Conservation (phyloP, 2,888 invertebrate genomes). For the Epinotia ramella region DNA sequence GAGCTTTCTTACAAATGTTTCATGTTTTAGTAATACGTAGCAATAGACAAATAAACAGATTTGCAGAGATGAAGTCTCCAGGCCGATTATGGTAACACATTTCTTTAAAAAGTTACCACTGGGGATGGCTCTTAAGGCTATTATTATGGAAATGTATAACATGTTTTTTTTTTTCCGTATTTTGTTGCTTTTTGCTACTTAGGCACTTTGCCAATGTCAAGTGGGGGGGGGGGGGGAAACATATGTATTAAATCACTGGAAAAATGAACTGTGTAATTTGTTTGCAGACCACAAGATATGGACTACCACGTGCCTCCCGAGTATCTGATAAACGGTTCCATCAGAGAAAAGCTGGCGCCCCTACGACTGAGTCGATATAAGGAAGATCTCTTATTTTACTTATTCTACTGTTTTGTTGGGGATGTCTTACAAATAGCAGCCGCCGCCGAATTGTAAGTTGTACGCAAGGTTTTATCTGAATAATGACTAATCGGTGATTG, state of each 20-base stretch:
- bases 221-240: too few species aligned
- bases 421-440: conserved; percentile 99
- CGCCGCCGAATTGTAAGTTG: conserved; percentile 96
- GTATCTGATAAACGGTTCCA: conserved; percentile 98
- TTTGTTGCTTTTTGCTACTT: too few species aligned
- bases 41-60: too few species aligned
- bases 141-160: not conserved
- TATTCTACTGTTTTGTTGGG: conserved; percentile 99
- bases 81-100: not conserved
- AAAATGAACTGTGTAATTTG: conserved; percentile 64
- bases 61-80: too few species aligned
- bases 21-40: too few species aligned
- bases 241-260: not conserved
- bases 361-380: conserved; percentile 98
- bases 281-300: conserved; percentile 96
- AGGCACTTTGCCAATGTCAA: too few species aligned
- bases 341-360: conserved; percentile 97
- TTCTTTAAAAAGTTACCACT: not conserved
- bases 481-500: too few species aligned
- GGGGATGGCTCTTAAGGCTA: not conserved
- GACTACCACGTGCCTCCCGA: conserved; percentile 99
- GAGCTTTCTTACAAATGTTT: too few species aligned
- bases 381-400: conserved; percentile 99
- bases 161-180: too few species aligned
- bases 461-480: not conserved